These are phyloP conservation scores for Thera obeliscata DNA, from an alignment of 2,888 invertebrate genomes.

Conservation along the genomic window DNA sequence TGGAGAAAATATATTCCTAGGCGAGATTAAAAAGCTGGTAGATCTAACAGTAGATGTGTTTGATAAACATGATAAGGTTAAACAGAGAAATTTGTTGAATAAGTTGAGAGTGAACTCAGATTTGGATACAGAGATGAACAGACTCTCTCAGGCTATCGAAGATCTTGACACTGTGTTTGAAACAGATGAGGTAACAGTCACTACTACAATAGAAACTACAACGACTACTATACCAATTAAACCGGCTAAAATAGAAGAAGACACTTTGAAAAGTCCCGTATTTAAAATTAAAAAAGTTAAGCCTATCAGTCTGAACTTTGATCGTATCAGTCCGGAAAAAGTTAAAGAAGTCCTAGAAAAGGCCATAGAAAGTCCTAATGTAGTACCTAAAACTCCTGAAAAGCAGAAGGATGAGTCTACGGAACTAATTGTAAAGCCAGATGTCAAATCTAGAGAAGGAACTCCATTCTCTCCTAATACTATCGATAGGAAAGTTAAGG, in stretches of 20 bases:
- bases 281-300: slow-evolving; percentile 73
- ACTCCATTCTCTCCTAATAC: slow-evolving; percentile 47
- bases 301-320: slow-evolving; percentile 59
- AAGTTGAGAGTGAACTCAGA: slow-evolving; percentile 66
- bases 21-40: slow-evolving; percentile 72
- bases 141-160: slow-evolving; percentile 74
- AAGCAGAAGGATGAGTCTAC: slow-evolving; percentile 61
- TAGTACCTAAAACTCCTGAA: slow-evolving; percentile 51
- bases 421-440: slow-evolving; percentile 57
- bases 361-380: slow-evolving; percentile 31
- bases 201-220: slow-evolving; percentile 45
- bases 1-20: slow-evolving; percentile 77
- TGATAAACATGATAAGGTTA: slow-evolving; percentile 61
- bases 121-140: slow-evolving; percentile 77
- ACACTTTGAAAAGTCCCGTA: slow-evolving; percentile 64
- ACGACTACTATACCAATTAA: slow-evolving; percentile 50
- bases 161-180: slow-evolving; percentile 68
- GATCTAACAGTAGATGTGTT: slow-evolving; percentile 64
- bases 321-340: slow-evolving; percentile 39
- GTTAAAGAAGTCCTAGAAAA: slow-evolving; percentile 29
- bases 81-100: slow-evolving; percentile 58
- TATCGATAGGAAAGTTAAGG: slow-evolving; percentile 56
- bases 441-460: slow-evolving; percentile 46
- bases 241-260: slow-evolving; percentile 52
- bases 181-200: slow-evolving; percentile 49